phyloP scores from a whole-genome alignment of 2,888 invertebrate genomes.

The Drosophila parthenogenetica region DNA sequence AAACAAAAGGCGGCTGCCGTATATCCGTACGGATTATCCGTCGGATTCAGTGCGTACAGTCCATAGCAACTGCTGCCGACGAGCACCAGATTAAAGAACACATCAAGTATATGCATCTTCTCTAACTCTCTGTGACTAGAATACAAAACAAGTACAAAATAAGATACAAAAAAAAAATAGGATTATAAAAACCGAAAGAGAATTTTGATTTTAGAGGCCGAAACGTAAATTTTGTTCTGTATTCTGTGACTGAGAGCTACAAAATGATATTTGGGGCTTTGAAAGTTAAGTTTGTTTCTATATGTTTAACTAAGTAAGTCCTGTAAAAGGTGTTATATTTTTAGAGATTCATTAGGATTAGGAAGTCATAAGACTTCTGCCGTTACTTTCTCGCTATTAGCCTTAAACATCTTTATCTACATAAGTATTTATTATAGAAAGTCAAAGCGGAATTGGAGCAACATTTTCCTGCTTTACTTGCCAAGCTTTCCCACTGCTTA shows the following conservation, averaged over 20 bases:
- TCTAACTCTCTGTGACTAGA: neutral
- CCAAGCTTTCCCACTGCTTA: constrained; percentile 1
- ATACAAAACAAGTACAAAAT: constrained; percentile 1
- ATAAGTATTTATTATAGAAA: neutral
- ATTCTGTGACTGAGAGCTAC: neutral
- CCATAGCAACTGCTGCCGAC: constrained; percentile 58
- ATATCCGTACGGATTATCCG: constrained; percentile 62
- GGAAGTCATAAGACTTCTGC: too few species aligned
- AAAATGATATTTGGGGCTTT: neutral
- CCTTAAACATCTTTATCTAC: neutral
- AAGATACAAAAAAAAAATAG: neutral
- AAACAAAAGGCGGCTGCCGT: constrained; percentile 65
- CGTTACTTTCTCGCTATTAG: neutral
- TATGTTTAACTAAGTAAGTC: neutral
- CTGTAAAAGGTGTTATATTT: neutral
- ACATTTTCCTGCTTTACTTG: neutral
- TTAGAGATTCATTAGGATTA: neutral
- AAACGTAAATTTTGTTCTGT: constrained; percentile 10
- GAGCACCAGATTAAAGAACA: constrained; percentile 37
- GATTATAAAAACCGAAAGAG: neutral
- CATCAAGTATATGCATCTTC: constrained; percentile 1
- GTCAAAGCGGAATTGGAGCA: neutral
- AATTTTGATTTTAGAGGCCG: constrained; percentile 5
- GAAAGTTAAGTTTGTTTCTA: neutral
- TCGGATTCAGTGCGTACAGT: constrained; percentile 48